Percentiles rank a stretch among this genome's conserved stretches.
phyloP scores from a whole-genome alignment of 2,113 vertebrate species.

The Ictalurus furcatus region DNA sequence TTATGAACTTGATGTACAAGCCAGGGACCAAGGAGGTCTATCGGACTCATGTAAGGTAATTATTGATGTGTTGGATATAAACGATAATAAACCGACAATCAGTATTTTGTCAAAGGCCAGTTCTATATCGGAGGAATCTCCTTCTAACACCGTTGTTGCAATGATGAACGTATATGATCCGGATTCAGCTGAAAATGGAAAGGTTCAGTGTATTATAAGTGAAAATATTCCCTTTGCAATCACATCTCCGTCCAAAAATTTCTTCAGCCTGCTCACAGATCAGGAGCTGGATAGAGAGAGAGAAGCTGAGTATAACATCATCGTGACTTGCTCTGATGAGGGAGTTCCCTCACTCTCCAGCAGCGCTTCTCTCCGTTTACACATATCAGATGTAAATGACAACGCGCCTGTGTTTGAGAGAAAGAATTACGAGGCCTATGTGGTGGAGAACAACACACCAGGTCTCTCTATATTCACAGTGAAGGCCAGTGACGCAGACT shows the following conservation, averaged over 20 bases:
- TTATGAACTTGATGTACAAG: conserved; percentile 69
- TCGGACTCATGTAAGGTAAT: conserved; percentile 66
- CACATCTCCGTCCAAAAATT: conserved; percentile 58
- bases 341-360: conserved; percentile 59
- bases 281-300: conserved; percentile 53
- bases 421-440: conserved; percentile 34
- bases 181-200: conserved; percentile 62
- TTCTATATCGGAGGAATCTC: conserved; percentile 55
- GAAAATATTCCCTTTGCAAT: conserved; percentile 62
- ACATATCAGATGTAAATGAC: conserved; percentile 54
- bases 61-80: conserved; percentile 70
- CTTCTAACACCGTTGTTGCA: conserved; percentile 50
- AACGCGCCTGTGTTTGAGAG: conserved; percentile 50
- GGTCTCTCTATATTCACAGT: conserved; percentile 64
- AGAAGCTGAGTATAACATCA: conserved; percentile 59
- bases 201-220: conserved; percentile 60
- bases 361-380: conserved; percentile 25
- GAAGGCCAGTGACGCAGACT: conserved; percentile 68
- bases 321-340: conserved; percentile 68
- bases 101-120: conserved; percentile 62
- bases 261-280: conserved; percentile 61
- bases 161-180: conserved; percentile 65
- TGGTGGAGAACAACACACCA: conserved; percentile 54
- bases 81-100: conserved; percentile 63
- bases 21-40: conserved; percentile 72